phyloP scores from a whole-genome alignment of 1,140 invertebrate species.

The Metaphire vulgaris region DNA sequence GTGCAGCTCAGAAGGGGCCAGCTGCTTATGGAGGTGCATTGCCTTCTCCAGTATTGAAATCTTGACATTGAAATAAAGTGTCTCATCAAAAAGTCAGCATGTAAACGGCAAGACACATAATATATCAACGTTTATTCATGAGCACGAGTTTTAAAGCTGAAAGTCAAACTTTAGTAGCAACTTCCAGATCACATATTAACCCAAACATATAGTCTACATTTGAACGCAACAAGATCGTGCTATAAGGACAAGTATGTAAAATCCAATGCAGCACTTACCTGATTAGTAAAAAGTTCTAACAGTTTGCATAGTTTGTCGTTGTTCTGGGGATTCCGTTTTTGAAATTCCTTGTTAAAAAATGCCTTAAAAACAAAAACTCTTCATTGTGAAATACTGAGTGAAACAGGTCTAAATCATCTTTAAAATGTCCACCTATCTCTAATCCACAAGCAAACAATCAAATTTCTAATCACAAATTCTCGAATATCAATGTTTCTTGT shows the following conservation, averaged over 20 bases:
- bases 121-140: no score
- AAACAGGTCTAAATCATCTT: no score
- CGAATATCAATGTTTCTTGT: no score
- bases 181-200: neutral
- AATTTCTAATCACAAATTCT: neutral
- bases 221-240: neutral
- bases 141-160: no score
- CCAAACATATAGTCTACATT: neutral
- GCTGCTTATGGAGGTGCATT: constrained; percentile 68
- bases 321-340: constrained; percentile 36
- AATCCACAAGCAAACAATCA: neutral
- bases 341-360: constrained; percentile 43
- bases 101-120: constrained; percentile 5
- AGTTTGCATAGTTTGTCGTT: constrained; percentile 33
- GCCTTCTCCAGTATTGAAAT: constrained; percentile 69
- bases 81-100: no score
- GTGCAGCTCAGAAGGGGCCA: constrained; percentile 73
- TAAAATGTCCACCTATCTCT: neutral
- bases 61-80: constrained; percentile 42
- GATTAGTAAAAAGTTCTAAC: constrained; percentile 34
- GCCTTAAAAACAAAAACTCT: constrained; percentile 33
- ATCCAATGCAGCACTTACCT: constrained; percentile 36
- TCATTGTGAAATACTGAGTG: neutral
- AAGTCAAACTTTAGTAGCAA: neutral
- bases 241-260: no score